phyloP scores from a whole-genome alignment of 2,797 vertebrate genomes.

The Rhadinocentrus ornatus region DNA sequence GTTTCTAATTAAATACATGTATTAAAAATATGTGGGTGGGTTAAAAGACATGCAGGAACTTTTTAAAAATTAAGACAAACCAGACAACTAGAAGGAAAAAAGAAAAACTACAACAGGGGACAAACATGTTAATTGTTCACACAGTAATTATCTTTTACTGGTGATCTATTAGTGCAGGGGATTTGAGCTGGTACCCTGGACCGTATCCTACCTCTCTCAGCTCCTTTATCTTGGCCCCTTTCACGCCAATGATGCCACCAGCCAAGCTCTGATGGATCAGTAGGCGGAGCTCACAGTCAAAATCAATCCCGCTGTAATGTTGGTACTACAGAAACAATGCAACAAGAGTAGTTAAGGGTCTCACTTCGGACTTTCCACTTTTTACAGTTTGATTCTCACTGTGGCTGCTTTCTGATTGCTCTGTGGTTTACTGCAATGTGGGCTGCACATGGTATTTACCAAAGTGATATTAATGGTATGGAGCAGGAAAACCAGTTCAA shows the following conservation, averaged over 20 bases:
- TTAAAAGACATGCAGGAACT: neutral
- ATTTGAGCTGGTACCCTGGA: constrained; percentile 7
- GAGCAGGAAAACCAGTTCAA: too few species aligned
- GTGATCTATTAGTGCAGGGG: constrained; percentile 3
- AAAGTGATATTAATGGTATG: too few species aligned
- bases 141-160: neutral
- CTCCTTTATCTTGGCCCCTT: constrained; percentile 99
- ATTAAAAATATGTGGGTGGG: neutral
- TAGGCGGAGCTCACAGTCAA: constrained; percentile 95
- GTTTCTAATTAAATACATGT: neutral
- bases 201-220: constrained; percentile 90
- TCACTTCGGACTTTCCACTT: neutral
- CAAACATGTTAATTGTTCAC: constrained; percentile 2
- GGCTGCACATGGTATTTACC: neutral
- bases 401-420: neutral
- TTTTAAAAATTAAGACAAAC: neutral
- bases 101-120: neutral
- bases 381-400: neutral
- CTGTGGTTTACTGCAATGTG: neutral
- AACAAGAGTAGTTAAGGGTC: constrained; percentile 10
- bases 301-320: constrained; percentile 97
- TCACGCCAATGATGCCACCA: constrained; percentile 97
- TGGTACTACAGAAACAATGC: constrained; percentile 87
- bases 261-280: constrained; percentile 98
- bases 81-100: too few species aligned